Evolutionary conservation across 2,888 invertebrate species (phyloP), one percentile per base, ranked within the genome.

Genomic region (Halocaridina rubra): DNA sequence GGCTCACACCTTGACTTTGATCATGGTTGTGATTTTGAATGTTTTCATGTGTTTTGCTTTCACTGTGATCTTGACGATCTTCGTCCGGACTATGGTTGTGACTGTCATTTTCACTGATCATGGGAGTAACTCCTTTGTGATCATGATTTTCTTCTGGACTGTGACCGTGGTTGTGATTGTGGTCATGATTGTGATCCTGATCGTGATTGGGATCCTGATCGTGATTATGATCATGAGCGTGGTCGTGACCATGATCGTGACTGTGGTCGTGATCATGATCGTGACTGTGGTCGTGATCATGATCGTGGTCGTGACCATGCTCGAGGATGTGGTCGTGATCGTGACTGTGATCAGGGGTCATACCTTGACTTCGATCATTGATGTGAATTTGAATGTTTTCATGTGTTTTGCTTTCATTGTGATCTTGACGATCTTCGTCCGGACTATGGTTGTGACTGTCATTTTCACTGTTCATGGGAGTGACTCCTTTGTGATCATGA

Each of bases 171-270:
- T 59, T 16, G 77, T 76, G 61, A 32, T 33, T 19, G 61, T 77
- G 77, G 24, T 57, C 30, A 32, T 77, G 61, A n/a, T n/a, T n/a
- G 39, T 61, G 59, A 32, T 61, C 32, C 22, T 77, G 77, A 16
- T 77, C 33, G 13, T 77, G 33, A 24, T 77, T 22, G 33, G 30
- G 72, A 8, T 39, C 39, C 16, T 32, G 46, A 0, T n/a, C 46
- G 24, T 53, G 29, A 30, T 24, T 19, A 19, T 67, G 67, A 0
- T 2, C 3, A 5, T 46, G n/a, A 24, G 59, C 32, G 33, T 61
- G 72, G 4, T 39, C 39, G 19, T 32, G 46, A 0, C 27, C 46
- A 22, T 53, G 29, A 30, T 24, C 29, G 29, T 67, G 67, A 0
- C 2, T 3, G 5, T 46, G n/a, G 7, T 32, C 33, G 3, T 46